A percentile compares a stretch with the other conserved stretches of the same genome.
phyloP scores from a whole-genome alignment of 1,140 invertebrate genomes.

The Drosophila burlai region DNA sequence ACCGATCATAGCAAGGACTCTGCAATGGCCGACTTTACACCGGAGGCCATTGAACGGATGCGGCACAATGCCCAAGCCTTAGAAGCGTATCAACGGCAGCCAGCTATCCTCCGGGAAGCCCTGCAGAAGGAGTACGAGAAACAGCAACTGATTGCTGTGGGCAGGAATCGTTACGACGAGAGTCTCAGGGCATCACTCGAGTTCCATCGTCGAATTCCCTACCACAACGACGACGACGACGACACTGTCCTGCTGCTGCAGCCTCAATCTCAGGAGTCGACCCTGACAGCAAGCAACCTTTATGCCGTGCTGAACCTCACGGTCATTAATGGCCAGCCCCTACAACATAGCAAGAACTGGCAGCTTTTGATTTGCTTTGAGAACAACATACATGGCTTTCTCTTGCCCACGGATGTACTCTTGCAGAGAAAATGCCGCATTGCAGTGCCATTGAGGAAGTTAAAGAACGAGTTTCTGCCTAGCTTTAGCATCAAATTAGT shows the following conservation, averaged over 20 bases:
- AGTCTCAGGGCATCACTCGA: slow-evolving; percentile 29
- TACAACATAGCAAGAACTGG: slow-evolving; percentile 50
- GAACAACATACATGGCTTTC: slow-evolving; percentile 23
- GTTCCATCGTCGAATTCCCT: slow-evolving; percentile 50
- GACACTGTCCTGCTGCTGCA: slow-evolving; percentile 26
- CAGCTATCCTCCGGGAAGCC: slow-evolving; percentile 31
- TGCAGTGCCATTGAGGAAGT: slow-evolving; percentile 46
- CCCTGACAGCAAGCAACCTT: slow-evolving; percentile 9
- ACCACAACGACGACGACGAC: slow-evolving; percentile 1
- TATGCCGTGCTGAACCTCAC: slow-evolving; percentile 50
- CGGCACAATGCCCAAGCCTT: slow-evolving; percentile 38
- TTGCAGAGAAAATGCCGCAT: slow-evolving; percentile 39
- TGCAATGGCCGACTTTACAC: slow-evolving; percentile 38
- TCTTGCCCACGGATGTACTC: slow-evolving; percentile 51
- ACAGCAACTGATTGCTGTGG: slow-evolving; percentile 66
- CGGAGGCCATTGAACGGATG: slow-evolving; percentile 37
- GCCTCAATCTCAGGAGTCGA: background rate
- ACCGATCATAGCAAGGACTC: slow-evolving; percentile 1
- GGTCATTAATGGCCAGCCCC: slow-evolving; percentile 4
- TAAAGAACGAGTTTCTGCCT: slow-evolving; percentile 33
- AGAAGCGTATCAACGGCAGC: slow-evolving; percentile 44
- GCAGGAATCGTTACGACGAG: slow-evolving; percentile 14
- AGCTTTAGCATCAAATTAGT: slow-evolving; percentile 44
- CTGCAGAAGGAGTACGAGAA: slow-evolving; percentile 63
- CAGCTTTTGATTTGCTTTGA: slow-evolving; percentile 47